Percentiles rank a stretch among this genome's conserved stretches.
Conservation (phyloP, 2,113 vertebrate genomes). For the Barnardius zonarius region DNA sequence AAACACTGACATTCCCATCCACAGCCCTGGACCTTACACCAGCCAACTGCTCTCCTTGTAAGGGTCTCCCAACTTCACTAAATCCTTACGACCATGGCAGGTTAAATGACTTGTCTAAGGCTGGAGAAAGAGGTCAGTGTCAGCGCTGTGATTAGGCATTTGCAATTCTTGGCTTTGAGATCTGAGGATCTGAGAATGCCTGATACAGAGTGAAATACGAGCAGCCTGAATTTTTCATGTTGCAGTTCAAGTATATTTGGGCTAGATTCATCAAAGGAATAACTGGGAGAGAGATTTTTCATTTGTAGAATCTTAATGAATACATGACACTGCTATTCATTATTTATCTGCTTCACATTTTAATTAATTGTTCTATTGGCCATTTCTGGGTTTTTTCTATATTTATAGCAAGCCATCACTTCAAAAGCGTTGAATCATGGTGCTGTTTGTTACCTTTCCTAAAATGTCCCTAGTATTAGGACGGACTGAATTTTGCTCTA, state of each 20-base stretch:
- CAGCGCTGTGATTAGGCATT: not conserved
- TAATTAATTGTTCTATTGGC: conserved; percentile 47
- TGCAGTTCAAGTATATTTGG: conserved; percentile 63
- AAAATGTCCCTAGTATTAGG: not conserved
- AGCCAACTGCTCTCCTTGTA: not conserved
- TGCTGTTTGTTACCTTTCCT: not conserved
- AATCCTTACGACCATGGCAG: not conserved
- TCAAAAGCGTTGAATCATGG: not conserved
- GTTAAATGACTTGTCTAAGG: not conserved
- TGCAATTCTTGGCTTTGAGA: not conserved
- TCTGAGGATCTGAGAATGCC: not conserved
- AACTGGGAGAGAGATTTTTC: conserved; percentile 58
- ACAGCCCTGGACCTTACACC: not conserved
- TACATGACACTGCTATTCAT: conserved; percentile 29
- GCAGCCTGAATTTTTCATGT: conserved; percentile 59
- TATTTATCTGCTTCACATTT: conserved; percentile 48
- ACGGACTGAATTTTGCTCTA: not conserved
- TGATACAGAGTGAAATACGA: conserved; percentile 43
- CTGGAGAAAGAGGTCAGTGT: not conserved
- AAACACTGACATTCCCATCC: not conserved
- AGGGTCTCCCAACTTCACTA: not conserved
- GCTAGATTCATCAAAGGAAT: conserved; percentile 65
- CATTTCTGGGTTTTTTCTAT: not conserved
- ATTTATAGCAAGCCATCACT: conserved; percentile 35
- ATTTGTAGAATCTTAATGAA: conserved; percentile 63